Conservation (phyloP, 2,797 vertebrate genomes). For the Sternotherus odoratus region DNA sequence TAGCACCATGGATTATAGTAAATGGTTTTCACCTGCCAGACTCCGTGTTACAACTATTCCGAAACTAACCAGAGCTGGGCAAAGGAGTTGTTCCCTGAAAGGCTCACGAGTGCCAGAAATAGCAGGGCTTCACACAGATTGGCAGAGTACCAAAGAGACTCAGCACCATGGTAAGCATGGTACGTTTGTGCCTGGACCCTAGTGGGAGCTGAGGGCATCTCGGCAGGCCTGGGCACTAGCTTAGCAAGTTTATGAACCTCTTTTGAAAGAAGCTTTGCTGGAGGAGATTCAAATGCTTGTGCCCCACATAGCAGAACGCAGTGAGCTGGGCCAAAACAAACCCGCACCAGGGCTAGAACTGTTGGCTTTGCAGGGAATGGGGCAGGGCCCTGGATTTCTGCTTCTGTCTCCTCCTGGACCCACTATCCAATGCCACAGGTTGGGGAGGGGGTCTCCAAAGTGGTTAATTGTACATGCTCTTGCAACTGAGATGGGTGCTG, state of each 20-base stretch:
- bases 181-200: background rate
- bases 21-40: background rate
- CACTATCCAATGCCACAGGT: background rate
- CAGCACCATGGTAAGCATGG: background rate
- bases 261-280: background rate
- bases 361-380: no score
- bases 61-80: background rate
- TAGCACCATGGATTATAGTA: background rate
- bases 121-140: background rate
- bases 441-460: background rate
- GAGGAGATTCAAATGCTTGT: no score
- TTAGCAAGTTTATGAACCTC: background rate
- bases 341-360: no score
- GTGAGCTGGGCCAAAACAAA: no score
- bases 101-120: background rate
- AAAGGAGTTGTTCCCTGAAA: background rate
- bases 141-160: background rate
- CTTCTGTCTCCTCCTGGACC: background rate
- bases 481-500: no score
- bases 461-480: background rate
- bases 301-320: no score
- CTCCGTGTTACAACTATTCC: background rate
- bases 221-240: no score
- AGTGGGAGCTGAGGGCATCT: background rate
- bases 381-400: background rate